Base-by-base conservation (phyloP, 2,113 vertebrate species). In the Dipodomys spectabilis region DNA sequence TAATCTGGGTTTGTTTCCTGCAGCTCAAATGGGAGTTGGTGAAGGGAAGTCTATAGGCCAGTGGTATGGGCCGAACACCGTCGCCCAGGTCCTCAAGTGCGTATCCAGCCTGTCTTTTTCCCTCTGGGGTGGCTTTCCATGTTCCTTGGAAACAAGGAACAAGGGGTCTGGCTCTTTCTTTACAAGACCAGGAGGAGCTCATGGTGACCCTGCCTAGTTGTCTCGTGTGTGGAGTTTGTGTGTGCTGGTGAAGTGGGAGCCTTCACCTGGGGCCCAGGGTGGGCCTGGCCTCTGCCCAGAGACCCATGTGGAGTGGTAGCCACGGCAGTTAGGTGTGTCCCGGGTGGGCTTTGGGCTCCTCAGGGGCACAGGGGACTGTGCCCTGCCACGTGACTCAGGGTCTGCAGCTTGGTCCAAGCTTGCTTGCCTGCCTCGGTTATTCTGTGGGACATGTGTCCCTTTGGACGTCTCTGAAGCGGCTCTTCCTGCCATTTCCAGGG, bases 11-110 rank as follows among this genome's bases (percentile, higher is more conserved):
- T 57, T 95, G n/a, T 89, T 91, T 97, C 81, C 88, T 98, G 83
- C 98, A 99, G 99, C 99, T 73, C 99, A 99, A 98, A 99, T 99
- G 99, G 99, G 99, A 97, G 99, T 99, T 15, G 99, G 99, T 89
- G 99, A 99, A 96, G 99, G 99, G 13, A 99, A 99, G 95, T 99
- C 99, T 49, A 99, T 99, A 71, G 99, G 99, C 93, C 99, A 99
- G 97, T 99, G 99, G 99, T 99, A 99, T 0, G 99, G 99, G 93
- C 99, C 99, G 64, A 99, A 99, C 98, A 99, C 99, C 79, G 99
- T 99, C 0, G 99, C 99, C 32, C 99, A 99, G 97, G 99, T 99
- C 95, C 98, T 99, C 96, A 99, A 99, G 99, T 99, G 98, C 98
- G 99, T 98, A 60, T 85, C 85, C 20, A 0, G 0, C 62, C 72